Evolutionary conservation across 2,888 invertebrate genomes (phyloP).

Genomic region (Tenthredo amoena): DNA sequence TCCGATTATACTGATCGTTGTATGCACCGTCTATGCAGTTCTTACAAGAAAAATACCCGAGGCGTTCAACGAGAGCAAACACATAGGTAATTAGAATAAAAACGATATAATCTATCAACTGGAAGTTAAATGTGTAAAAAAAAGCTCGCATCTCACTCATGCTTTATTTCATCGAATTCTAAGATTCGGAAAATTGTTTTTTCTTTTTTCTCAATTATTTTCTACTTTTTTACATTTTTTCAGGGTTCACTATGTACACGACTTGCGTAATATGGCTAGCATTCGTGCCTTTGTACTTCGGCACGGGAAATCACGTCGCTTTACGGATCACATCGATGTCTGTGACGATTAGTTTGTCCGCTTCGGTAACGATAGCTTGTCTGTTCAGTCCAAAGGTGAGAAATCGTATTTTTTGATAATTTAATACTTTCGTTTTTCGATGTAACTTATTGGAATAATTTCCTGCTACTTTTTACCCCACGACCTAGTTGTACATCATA

Average conservation of each 20-base stretch:
- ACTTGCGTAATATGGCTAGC: slow-evolving; percentile 99
- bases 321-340: slow-evolving; percentile 97
- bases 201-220: too few relatives aligned
- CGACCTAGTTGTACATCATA: slow-evolving; percentile 90
- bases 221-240: neutral
- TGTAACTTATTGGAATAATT: neutral
- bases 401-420: slow-evolving; percentile 51
- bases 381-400: slow-evolving; percentile 96
- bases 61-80: slow-evolving; percentile 98
- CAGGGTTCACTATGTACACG: slow-evolving; percentile 99
- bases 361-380: slow-evolving; percentile 95
- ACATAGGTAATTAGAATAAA: slow-evolving; percentile 86
- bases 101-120: too few relatives aligned
- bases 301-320: slow-evolving; percentile 95
- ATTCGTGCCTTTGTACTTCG: slow-evolving; percentile 98
- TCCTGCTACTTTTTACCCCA: slow-evolving; percentile 49
- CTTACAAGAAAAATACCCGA: slow-evolving; percentile 98
- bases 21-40: slow-evolving; percentile 98
- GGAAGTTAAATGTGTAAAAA: too few relatives aligned
- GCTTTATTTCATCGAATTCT: too few relatives aligned
- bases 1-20: slow-evolving; percentile 92
- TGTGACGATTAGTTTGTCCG: slow-evolving; percentile 95
- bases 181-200: too few relatives aligned
- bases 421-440: slow-evolving; percentile 7
- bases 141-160: too few relatives aligned